Base-by-base conservation (phyloP, 1,140 invertebrate species). In the Coptotermes formosanus region DNA sequence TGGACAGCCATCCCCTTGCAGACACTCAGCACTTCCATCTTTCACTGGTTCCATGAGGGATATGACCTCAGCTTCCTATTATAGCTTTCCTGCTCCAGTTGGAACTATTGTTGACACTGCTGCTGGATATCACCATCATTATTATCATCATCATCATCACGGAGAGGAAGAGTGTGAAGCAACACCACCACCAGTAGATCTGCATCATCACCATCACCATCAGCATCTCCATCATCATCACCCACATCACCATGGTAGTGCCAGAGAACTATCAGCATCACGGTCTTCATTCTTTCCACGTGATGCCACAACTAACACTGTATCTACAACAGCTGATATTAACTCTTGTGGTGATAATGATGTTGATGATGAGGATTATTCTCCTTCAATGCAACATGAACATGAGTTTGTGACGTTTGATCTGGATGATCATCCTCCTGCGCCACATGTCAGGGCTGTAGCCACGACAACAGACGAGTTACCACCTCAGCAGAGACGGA, bases 321-420 rank as follows among this genome's bases (percentile, higher is more conserved):
- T 93, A 48, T 92, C 92, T 86, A 92, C 92, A n/a, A 92, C 92
- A 86, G 92, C 91, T 30, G 92, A 93, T 88, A 91, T 92, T 85
- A 89, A 92, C 84, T 90, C 91, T 9, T 87, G 86, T 64, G 83
- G 55, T 23, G 86, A 75, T 21, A 32, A 32, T 11, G 64, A 75
- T 75, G 21, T 75, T 55, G 86, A 87, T 30, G 88, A 88, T 82
- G 88, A 88, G 30, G 87, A 87, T 43, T 91, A 90, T 87, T 90
- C 91, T 86, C 89, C 89, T 55, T 89, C 89, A 69, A 87, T 90
- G 87, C 90, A 90, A 23, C 90, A 90, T 82, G 91, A 91, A 85
- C 88, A 88, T 82, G 88, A 88, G 55, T 92, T 91, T 88, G 91
- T 92, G 30, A 91, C 91, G 21, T 92, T 92, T 88, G 91, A 92